Conservation (phyloP, 2,113 vertebrate genomes). For the Microtus ochrogaster region DNA sequence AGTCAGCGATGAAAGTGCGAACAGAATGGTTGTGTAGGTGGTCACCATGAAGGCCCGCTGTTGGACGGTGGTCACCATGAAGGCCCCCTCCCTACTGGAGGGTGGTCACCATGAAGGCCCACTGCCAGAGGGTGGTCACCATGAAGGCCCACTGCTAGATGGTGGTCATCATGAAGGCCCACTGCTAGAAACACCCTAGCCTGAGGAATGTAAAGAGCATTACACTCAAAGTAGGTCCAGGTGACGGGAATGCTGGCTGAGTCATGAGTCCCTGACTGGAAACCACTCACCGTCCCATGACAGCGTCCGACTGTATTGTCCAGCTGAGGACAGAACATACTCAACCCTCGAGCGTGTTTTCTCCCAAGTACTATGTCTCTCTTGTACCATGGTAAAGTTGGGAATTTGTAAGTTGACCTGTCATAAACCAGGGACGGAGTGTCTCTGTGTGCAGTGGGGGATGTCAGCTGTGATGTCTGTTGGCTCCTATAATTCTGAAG, state of each 20-base stretch:
- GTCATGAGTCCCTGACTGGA: too few relatives aligned
- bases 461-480: background rate
- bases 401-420: background rate
- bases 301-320: fast-evolving
- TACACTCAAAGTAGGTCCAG: background rate
- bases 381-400: background rate
- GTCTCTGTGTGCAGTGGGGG: background rate
- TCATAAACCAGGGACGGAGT: background rate
- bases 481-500: background rate
- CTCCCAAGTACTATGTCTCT: background rate
- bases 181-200: background rate
- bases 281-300: background rate
- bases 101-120: too few relatives aligned
- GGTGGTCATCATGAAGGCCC: too few relatives aligned
- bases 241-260: background rate
- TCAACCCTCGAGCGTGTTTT: background rate
- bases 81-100: fast-evolving
- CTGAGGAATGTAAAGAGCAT: background rate
- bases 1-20: background rate
- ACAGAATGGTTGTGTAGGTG: too few relatives aligned
- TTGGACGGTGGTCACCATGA: too few relatives aligned
- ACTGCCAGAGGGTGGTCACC: fast-evolving
- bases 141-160: fast-evolving
- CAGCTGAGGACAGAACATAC: background rate
- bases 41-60: too few relatives aligned